A percentile compares a stretch with the other conserved stretches of the same genome.
Conservation (phyloP, 2,888 invertebrate genomes). For the Drosophila leonis region DNA sequence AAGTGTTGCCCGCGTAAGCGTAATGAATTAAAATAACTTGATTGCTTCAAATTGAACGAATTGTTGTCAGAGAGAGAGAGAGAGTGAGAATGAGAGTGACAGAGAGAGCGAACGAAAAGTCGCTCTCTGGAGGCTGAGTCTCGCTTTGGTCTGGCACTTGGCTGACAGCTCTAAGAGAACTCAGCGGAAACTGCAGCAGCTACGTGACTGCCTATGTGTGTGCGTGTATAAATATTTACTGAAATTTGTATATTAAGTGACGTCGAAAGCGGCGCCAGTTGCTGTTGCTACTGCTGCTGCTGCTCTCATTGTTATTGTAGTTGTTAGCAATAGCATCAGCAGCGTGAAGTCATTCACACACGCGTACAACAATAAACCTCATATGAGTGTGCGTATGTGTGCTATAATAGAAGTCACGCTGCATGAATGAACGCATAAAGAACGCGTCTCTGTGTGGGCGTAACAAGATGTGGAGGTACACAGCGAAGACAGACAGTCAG, state of each 20-base stretch:
- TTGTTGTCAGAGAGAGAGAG: slow-evolving; percentile 55
- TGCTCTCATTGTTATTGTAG: slow-evolving; percentile 21
- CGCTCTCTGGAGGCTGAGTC: slow-evolving; percentile 8
- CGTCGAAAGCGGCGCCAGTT: slow-evolving; percentile 62
- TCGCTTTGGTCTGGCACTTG: slow-evolving; percentile 40
- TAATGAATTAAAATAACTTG: slow-evolving; percentile 82
- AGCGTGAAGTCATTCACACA: slow-evolving; percentile 36
- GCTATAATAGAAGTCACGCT: slow-evolving; percentile 63
- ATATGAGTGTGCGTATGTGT: slow-evolving; percentile 24
- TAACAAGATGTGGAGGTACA: too few relatives aligned
- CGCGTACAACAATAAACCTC: slow-evolving; percentile 20
- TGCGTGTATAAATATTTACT: slow-evolving; percentile 72
- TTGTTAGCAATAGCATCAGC: slow-evolving; percentile 50
- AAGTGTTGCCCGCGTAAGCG: slow-evolving; percentile 79
- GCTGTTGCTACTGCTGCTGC: slow-evolving; percentile 12
- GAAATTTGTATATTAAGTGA: slow-evolving; percentile 80
- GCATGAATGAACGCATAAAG: slow-evolving; percentile 68
- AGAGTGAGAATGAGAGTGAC: not conserved
- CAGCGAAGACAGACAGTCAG: not conserved
- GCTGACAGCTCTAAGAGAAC: slow-evolving; percentile 47
- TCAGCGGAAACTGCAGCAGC: slow-evolving; percentile 63
- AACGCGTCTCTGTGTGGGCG: slow-evolving; percentile 54
- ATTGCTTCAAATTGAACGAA: slow-evolving; percentile 80
- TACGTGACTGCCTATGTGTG: slow-evolving; percentile 15
- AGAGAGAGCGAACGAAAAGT: not conserved